phyloP scores from a whole-genome alignment of 2,888 invertebrate species.

The Sesamia inferens region DNA sequence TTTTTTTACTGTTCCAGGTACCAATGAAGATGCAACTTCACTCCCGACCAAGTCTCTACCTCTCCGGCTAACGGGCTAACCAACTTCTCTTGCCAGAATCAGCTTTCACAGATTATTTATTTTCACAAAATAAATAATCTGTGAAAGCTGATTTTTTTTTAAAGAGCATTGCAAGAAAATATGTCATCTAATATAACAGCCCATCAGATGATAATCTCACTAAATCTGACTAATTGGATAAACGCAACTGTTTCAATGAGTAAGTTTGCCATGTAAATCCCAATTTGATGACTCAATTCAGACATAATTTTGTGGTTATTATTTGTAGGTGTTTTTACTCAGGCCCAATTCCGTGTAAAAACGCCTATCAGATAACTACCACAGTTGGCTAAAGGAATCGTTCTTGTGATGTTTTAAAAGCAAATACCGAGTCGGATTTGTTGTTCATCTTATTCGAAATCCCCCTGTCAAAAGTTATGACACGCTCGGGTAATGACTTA shows the following conservation, averaged over 20 bases:
- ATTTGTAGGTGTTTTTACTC: constrained; percentile 12
- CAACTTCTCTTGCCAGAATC: constrained; percentile 3
- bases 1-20: constrained; percentile 9
- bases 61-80: background rate
- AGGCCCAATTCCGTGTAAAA: background rate
- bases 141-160: constrained; percentile 42
- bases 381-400: constrained; percentile 12
- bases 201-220: background rate
- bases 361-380: constrained; percentile 1
- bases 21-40: constrained; percentile 1
- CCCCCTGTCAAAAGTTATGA: background rate
- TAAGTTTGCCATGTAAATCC: constrained; percentile 5
- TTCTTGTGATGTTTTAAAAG: constrained; percentile 16
- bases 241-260: constrained; percentile 3
- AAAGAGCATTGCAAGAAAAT: background rate
- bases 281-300: constrained; percentile 14
- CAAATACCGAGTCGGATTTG: constrained; percentile 13
- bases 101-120: constrained; percentile 51
- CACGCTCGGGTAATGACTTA: background rate
- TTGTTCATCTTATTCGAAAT: background rate
- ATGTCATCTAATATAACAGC: background rate
- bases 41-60: background rate
- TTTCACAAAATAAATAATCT: constrained; percentile 39
- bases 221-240: constrained; percentile 17
- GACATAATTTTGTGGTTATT: constrained; percentile 2